Evolutionary conservation across 2,888 invertebrate genomes (phyloP), one percentile per base, ranked within the genome.

Genomic region (Cremastinae sp.): DNA sequence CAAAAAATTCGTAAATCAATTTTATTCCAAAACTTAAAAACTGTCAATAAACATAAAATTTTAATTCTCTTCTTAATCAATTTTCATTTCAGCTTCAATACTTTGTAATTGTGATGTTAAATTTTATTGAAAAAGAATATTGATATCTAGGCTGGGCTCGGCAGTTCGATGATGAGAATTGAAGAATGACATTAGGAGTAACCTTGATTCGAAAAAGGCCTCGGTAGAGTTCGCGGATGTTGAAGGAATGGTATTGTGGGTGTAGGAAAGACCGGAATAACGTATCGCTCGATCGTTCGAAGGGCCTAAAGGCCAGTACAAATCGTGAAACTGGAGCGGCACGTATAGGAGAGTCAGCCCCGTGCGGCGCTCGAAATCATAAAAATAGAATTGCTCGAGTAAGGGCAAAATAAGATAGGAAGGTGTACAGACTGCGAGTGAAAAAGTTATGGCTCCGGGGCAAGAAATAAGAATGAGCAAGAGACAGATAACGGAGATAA

Each of bases 361-460:
- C 9, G 51, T 41, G 20, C 22, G 41, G 64, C 47, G 39, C 47
- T 47, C 37, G 28, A 28, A 55, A 58, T 56, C 56, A 7, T 58
- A 49, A 56, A 64, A 72, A 72, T 72, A 65, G 58, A 72, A 64
- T 22, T 10, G 49, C 22, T 41, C 43, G 43, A 53, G 43, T 28
- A 35, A 12, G 51, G 49, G 64, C 37, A 37, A 64, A 64, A 20
- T 18, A 35, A 45, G 65, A 51, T 28, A 28, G 28, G 28, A 28
- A 28, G 28, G 28, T 28, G 28, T 28, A 64, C 58, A 43, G 20
- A 58, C 56, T 62, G 41, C 12, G 28, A 37, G 22, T 10, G 49
- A 9, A 39, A 37, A 49, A 16, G 1, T 41, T 49, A 37, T 20
- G 45, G 45, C 18, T n/a, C n/a, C 28, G 28, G 28, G 43, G 39